These are phyloP conservation scores for Heliconius ismenius DNA, from an alignment of 2,888 invertebrate species.

Conservation along the genomic window DNA sequence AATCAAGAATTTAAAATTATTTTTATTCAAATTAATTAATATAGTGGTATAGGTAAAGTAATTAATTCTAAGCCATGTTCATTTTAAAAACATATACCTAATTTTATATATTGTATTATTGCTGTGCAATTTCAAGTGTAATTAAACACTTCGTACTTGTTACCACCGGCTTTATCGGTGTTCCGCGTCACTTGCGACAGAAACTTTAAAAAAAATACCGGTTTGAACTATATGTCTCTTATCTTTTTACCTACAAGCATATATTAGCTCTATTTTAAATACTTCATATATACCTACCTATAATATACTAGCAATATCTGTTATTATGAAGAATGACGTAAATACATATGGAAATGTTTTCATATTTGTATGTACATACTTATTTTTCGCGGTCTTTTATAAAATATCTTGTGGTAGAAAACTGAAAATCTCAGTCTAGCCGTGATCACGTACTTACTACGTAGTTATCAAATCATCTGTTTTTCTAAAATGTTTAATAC, in stretches of 20 bases:
- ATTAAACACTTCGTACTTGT: constrained; percentile 16
- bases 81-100: neutral
- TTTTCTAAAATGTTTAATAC: too few species aligned
- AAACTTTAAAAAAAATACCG: constrained; percentile 34
- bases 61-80: neutral
- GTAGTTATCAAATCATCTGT: neutral
- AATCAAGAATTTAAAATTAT: neutral
- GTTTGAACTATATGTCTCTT: constrained; percentile 22
- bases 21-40: neutral
- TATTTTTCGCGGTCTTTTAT: neutral
- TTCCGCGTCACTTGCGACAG: constrained; percentile 37
- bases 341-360: neutral
- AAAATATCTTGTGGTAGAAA: neutral
- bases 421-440: neutral
- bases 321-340: neutral
- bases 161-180: constrained; percentile 34
- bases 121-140: constrained; percentile 3
- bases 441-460: neutral
- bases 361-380: neutral
- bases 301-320: neutral
- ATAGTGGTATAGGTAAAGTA: neutral
- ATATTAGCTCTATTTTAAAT: neutral
- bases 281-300: neutral
- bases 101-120: neutral
- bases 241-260: neutral